Base-by-base conservation (phyloP, 2,888 invertebrate genomes). In the Temnothorax rugatulus region DNA sequence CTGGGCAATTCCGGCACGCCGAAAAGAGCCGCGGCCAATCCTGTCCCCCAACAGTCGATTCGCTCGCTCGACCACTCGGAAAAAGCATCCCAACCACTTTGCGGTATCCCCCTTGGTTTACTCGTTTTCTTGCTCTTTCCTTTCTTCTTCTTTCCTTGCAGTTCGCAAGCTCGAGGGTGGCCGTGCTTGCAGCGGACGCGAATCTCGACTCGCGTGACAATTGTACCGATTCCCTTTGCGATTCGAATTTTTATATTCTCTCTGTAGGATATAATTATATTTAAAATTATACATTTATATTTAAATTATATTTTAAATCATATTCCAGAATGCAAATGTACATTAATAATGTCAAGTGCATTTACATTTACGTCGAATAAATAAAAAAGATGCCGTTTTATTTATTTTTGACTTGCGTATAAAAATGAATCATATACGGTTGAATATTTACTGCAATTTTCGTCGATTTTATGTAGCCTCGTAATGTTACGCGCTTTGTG, bases 41-140 rank as follows among this genome's bases (percentile, higher is more conserved):
- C 54, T 75, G 84, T 76, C 77, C 66, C 47, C 81, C 82, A 59
- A 57, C 82, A 82, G 81, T 76, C 85, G 81, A 85, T 84, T 77
- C 83, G 68, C 66, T 76, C 84, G 75, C 84, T 86, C 84, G 81
- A 63, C 75, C 84, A 77, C 75, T 86, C 81, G 85, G 85, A 86
- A 86, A 86, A 86, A 86, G 64, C 83, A 79, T 84, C 77, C 44
- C 54, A 76, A 85, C 76, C 85, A 84, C 84, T 86, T 86, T 84
- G 84, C 85, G 69, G 75, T 34, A 54, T 71, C 82, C 84, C 74
- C 41, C 59, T 66, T 79, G 66, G 66, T 77, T 73, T 71, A 84
- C 52, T 59, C 79, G 50, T 52, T 85, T 71, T 73, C 74, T 85
- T 50, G 41, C 77, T 69, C 61, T 38, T 73, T 25, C 50, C 21